Conservation (phyloP, 2,113 vertebrate species). For the Proterorhinus semilunaris region DNA sequence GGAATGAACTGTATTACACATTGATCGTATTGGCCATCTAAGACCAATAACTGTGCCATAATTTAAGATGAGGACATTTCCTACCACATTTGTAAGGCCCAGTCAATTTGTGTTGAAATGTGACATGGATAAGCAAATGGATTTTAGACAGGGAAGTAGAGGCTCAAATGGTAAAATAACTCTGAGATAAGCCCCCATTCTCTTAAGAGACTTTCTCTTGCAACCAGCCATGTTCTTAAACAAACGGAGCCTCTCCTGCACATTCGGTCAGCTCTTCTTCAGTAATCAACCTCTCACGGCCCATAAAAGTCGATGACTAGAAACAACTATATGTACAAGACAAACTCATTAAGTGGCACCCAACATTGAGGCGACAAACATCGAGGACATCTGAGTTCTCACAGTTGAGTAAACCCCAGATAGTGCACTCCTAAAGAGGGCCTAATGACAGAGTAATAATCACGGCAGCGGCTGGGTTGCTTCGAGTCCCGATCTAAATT, state of each 20-base stretch:
- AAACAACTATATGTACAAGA: slow-evolving; percentile 62
- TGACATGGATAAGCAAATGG: background rate
- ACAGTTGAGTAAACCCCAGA: slow-evolving; percentile 49
- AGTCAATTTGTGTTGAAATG: background rate
- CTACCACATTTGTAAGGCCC: background rate
- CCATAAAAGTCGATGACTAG: slow-evolving; percentile 74
- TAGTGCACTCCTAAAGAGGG: slow-evolving; percentile 61
- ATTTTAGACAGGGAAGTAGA: background rate
- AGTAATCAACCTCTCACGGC: slow-evolving; percentile 34
- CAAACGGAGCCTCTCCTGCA: slow-evolving; percentile 29
- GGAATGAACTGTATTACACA: slow-evolving; percentile 44
- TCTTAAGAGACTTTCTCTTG: background rate
- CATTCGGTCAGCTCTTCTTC: slow-evolving; percentile 50
- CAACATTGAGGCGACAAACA: slow-evolving; percentile 63
- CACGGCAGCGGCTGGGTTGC: too few relatives aligned
- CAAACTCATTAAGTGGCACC: slow-evolving; percentile 59
- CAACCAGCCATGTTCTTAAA: slow-evolving; percentile 22
- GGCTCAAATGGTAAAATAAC: slow-evolving; percentile 12
- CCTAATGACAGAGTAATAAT: background rate
- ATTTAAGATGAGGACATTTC: slow-evolving; percentile 28
- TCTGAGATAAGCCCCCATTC: slow-evolving; percentile 9
- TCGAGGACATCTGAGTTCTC: slow-evolving; percentile 60
- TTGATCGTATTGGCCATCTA: slow-evolving; percentile 40
- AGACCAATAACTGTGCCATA: slow-evolving; percentile 43
- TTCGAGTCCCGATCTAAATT: too few relatives aligned